phyloP scores from a whole-genome alignment of 2,113 vertebrate species.

The Pongo abelii region DNA sequence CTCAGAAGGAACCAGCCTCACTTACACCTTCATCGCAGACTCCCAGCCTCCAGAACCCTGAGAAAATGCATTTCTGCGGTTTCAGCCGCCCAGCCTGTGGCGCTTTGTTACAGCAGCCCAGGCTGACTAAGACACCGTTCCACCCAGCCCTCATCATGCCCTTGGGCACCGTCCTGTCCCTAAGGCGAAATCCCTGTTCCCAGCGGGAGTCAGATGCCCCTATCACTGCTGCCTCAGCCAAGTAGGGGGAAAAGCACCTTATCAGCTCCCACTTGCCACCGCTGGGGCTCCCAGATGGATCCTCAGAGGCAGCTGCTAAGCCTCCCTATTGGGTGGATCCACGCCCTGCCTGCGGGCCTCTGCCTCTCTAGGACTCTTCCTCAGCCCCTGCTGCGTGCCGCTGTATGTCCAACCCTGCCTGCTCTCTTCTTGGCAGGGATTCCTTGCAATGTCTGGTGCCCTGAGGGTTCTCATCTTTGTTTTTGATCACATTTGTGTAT shows the following conservation, averaged over 20 bases:
- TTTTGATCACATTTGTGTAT: background rate
- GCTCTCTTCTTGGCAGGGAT: background rate
- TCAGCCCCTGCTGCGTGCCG: accelerated
- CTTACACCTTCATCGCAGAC: background rate
- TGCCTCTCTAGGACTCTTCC: too few relatives aligned
- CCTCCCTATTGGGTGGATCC: too few relatives aligned
- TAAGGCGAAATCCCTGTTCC: background rate
- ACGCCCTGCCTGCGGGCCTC: too few relatives aligned
- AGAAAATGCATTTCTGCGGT: too few relatives aligned
- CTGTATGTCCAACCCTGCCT: background rate
- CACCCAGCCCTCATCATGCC: background rate
- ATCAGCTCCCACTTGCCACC: background rate
- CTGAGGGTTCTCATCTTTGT: background rate
- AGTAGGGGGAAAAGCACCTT: background rate
- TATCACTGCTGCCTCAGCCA: background rate
- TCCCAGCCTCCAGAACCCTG: background rate
- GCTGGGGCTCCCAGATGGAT: background rate
- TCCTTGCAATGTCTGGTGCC: background rate
- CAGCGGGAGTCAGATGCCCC: background rate
- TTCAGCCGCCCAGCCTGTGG: background rate
- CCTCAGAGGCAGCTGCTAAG: accelerated
- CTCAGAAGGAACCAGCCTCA: background rate
- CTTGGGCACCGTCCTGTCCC: background rate
- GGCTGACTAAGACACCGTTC: background rate
- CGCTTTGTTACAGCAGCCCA: too few relatives aligned